These are phyloP conservation scores for Muraenolepis orangiensis DNA, from an alignment of 2,797 vertebrate genomes.

Conservation along the genomic window DNA sequence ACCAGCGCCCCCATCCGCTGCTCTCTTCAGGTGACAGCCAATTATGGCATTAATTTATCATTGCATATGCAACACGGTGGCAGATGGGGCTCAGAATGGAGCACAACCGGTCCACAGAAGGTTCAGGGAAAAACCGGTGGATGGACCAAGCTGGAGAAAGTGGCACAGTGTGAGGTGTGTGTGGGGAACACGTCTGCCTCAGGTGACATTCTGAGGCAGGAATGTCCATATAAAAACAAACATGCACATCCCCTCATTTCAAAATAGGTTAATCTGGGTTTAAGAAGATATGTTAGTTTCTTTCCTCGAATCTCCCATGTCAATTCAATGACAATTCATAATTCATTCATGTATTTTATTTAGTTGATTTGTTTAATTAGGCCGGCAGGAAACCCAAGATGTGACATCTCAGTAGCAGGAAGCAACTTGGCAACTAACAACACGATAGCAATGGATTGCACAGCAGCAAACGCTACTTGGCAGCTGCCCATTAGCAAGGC, in stretches of 20 bases:
- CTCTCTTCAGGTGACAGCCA: slow-evolving; percentile 2
- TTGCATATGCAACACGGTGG: not conserved
- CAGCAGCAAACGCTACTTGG: not conserved
- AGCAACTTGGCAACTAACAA: not conserved
- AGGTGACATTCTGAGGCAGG: not conserved
- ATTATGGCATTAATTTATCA: not conserved
- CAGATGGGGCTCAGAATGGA: not conserved
- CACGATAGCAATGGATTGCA: not conserved
- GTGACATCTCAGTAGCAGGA: not conserved
- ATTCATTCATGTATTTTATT: no score
- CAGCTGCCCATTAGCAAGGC: not conserved
- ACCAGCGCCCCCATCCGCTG: no score
- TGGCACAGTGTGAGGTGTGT: not conserved
- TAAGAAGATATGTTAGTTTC: not conserved
- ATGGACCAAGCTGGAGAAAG: not conserved
- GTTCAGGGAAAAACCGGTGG: not conserved
- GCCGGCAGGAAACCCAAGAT: no score
- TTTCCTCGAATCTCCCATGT: no score
- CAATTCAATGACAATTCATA: no score
- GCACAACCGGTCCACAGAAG: not conserved
- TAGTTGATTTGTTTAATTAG: no score
- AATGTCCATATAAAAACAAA: no score
- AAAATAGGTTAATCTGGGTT: not conserved
- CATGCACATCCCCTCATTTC: not conserved
- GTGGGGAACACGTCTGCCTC: not conserved